Conservation (phyloP, 2,113 vertebrate genomes). For the human (Homo sapiens) region GRCh38 chrX:103411501-103412000, state of each 20-base stretch:
- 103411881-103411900: background rate
- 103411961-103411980: background rate
- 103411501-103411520: background rate
- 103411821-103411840: background rate
- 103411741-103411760: too few relatives aligned
- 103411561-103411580: background rate
- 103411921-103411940: background rate
- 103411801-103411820: too few relatives aligned
- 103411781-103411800: too few relatives aligned
- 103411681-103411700: too few relatives aligned
- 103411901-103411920: background rate
- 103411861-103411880: background rate
- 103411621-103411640: too few relatives aligned
- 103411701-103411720: too few relatives aligned
- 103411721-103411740: too few relatives aligned
- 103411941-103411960: background rate
- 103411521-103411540: background rate
- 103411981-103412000: too few relatives aligned
- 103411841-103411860: background rate
- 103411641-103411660: too few relatives aligned
- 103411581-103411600: background rate
- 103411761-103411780: too few relatives aligned
- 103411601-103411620: too few relatives aligned
- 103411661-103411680: too few relatives aligned
- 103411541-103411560: background rate